Conservation (phyloP, 2,113 vertebrate genomes). For the Alethe castanea region DNA sequence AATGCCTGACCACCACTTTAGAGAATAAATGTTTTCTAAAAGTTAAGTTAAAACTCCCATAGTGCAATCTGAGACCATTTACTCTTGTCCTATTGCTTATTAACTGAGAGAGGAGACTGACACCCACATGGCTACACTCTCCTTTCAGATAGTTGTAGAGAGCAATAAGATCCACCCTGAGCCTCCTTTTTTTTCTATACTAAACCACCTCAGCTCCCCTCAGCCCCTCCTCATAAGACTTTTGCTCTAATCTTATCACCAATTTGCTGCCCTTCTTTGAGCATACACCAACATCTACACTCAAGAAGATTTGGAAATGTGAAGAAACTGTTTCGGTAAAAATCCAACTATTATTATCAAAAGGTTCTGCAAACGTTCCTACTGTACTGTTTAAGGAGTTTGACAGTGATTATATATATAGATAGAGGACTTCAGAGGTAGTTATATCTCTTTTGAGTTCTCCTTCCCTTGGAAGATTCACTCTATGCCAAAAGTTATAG, state of each 20-base stretch:
- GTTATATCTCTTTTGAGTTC: neutral
- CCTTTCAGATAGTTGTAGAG: neutral
- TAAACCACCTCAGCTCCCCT: neutral
- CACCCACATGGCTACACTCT: neutral
- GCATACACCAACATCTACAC: neutral
- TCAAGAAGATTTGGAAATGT: neutral
- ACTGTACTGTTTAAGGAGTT: neutral
- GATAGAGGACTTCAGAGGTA: neutral
- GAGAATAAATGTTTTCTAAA: neutral
- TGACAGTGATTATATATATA: fast-evolving
- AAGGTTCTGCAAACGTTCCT: neutral
- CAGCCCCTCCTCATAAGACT: neutral
- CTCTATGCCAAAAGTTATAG: neutral
- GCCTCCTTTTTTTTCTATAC: neutral
- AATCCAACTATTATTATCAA: neutral
- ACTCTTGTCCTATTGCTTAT: neutral
- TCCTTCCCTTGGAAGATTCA: neutral
- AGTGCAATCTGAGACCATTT: neutral
- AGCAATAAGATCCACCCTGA: neutral
- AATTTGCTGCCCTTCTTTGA: neutral
- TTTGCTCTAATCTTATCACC: neutral
- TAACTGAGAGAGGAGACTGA: neutral
- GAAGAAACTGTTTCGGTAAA: neutral
- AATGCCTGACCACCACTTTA: neutral
- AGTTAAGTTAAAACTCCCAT: neutral